A percentile compares a stretch with the other conserved stretches of the same genome.
Evolutionary conservation across 2,797 vertebrate genomes (phyloP).

Genomic region (Eurystomus glaucurus): DNA sequence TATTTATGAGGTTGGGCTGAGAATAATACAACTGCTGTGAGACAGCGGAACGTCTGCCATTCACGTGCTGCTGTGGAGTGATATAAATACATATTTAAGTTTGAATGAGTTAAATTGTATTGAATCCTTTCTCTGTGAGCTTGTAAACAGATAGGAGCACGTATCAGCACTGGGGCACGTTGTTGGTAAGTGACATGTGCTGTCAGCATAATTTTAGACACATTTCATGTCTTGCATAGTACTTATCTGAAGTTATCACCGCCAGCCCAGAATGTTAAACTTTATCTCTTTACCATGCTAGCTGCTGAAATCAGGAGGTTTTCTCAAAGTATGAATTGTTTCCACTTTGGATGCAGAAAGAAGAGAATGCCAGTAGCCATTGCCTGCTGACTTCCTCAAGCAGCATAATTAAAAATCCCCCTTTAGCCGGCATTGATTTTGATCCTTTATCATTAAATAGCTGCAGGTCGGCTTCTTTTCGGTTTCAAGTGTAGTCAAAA

Average conservation of each 20-base stretch:
- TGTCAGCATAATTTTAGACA: slow-evolving; percentile 34
- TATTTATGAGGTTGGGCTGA: slow-evolving; percentile 53
- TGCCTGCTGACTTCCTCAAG: neutral
- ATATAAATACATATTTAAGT: slow-evolving; percentile 27
- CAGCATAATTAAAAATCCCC: slow-evolving; percentile 30
- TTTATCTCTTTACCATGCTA: neutral
- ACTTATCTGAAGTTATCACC: neutral
- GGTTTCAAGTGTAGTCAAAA: neutral
- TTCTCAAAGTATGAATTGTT: neutral
- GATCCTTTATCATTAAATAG: slow-evolving; percentile 5
- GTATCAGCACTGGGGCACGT: neutral
- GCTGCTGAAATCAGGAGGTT: neutral
- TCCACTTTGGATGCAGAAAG: neutral
- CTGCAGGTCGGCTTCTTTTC: slow-evolving; percentile 12
- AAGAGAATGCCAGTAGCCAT: neutral
- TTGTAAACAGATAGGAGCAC: neutral
- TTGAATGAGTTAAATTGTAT: slow-evolving; percentile 43
- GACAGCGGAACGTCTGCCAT: slow-evolving; percentile 33
- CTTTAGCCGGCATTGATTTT: slow-evolving; percentile 24
- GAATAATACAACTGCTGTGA: slow-evolving; percentile 15
- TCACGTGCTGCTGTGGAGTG: neutral
- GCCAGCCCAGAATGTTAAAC: neutral
- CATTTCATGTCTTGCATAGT: neutral
- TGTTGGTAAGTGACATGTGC: neutral
- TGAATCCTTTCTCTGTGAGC: slow-evolving; percentile 23